A percentile compares a stretch with the other conserved stretches of the same genome.
Conservation (phyloP, 1,140 invertebrate species). For the Eumaeus atala region DNA sequence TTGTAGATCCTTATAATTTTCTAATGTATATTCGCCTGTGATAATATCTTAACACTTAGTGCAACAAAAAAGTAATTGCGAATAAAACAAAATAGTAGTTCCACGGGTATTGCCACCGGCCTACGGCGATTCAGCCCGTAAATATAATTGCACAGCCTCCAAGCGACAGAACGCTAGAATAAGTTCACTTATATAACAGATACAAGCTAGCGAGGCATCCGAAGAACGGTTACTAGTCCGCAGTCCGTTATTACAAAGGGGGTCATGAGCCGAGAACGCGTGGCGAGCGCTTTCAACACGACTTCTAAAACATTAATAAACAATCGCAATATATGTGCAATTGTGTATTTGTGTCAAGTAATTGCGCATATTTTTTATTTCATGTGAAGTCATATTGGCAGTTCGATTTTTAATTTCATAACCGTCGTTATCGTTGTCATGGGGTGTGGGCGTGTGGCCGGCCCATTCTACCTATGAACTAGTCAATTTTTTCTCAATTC, state of each 20-base stretch:
- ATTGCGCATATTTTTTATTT: constrained; percentile 19
- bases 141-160: background rate
- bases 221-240: constrained; percentile 47
- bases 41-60: too few species aligned
- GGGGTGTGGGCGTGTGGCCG: too few species aligned
- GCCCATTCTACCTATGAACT: too few species aligned
- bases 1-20: too few species aligned
- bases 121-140: too few species aligned
- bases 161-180: constrained; percentile 1
- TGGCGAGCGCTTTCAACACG: constrained; percentile 62
- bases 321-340: constrained; percentile 26
- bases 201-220: constrained; percentile 35
- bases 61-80: too few species aligned
- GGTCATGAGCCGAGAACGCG: constrained; percentile 42
- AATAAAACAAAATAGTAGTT: too few species aligned
- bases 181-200: constrained; percentile 40
- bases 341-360: constrained; percentile 28
- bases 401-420: too few species aligned
- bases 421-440: too few species aligned
- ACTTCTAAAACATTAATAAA: constrained; percentile 43
- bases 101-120: too few species aligned
- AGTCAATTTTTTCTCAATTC: too few species aligned
- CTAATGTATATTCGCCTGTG: too few species aligned
- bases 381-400: background rate
- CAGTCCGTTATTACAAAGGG: constrained; percentile 59